phyloP scores from a whole-genome alignment of 2,797 vertebrate species.

The Neostethus bicornis region DNA sequence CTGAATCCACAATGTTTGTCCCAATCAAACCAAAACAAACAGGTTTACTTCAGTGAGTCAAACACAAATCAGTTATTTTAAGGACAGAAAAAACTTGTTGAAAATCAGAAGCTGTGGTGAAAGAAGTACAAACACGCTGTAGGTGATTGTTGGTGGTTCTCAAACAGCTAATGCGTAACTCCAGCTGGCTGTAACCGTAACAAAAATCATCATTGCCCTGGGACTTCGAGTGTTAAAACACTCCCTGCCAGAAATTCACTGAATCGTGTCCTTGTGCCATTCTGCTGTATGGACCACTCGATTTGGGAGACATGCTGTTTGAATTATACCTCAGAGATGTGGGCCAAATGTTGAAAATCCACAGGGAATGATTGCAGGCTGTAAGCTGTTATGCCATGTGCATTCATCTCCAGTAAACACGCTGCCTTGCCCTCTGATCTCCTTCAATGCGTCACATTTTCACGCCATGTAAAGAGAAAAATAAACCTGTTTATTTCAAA shows the following conservation, averaged over 20 bases:
- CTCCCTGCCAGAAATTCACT: constrained; percentile 27
- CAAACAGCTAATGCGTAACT: too few relatives aligned
- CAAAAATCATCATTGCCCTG: too few relatives aligned
- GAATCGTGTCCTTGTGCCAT: constrained; percentile 3
- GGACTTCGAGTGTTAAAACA: too few relatives aligned
- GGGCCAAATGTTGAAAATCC: constrained; percentile 21
- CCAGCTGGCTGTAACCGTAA: too few relatives aligned
- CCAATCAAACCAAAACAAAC: too few relatives aligned
- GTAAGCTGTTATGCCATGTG: constrained; percentile 13
- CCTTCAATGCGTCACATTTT: constrained; percentile 24
- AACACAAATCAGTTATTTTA: too few relatives aligned
- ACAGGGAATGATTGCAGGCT: constrained; percentile 4
- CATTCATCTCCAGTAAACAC: constrained; percentile 16
- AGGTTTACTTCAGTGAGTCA: too few relatives aligned
- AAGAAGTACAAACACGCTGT: too few relatives aligned
- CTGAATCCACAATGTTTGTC: too few relatives aligned
- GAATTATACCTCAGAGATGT: constrained; percentile 11
- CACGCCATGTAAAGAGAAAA: constrained; percentile 14
- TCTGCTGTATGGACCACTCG: constrained; percentile 12
- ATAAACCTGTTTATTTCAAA: constrained; percentile 8
- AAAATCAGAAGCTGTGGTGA: too few relatives aligned
- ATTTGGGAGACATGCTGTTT: constrained; percentile 12
- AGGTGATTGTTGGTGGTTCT: too few relatives aligned
- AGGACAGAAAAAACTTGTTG: too few relatives aligned
- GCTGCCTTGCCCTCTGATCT: constrained; percentile 26